Percentiles rank a stretch among this genome's conserved stretches.
phyloP scores from a whole-genome alignment of 2,113 vertebrate species.

The Echinops telfairi region DNA sequence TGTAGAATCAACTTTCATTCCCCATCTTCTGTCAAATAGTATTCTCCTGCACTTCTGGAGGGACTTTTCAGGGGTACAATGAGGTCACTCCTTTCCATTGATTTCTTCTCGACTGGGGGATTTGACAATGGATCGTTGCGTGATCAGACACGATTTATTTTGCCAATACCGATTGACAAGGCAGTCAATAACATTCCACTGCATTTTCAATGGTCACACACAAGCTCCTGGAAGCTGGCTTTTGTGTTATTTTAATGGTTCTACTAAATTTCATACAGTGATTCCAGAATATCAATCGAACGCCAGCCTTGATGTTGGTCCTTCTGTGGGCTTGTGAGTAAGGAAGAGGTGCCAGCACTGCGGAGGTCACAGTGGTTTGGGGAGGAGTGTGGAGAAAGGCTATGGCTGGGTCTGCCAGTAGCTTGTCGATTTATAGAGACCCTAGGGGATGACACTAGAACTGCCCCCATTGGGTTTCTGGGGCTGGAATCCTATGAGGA shows the following conservation, averaged over 20 bases:
- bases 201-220: constrained; percentile 33
- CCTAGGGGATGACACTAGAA: background rate
- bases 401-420: background rate
- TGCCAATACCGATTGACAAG: constrained; percentile 38
- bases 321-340: background rate
- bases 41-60: constrained; percentile 59
- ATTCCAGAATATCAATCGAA: constrained; percentile 49
- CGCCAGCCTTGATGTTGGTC: constrained; percentile 43
- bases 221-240: background rate
- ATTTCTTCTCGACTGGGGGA: constrained; percentile 56
- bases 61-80: constrained; percentile 7
- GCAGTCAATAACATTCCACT: constrained; percentile 33
- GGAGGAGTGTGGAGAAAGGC: background rate
- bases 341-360: background rate
- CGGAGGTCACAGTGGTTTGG: background rate
- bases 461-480: background rate
- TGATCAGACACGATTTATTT: constrained; percentile 22
- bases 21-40: background rate
- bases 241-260: constrained; percentile 24
- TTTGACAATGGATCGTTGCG: constrained; percentile 12
- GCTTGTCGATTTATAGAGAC: background rate
- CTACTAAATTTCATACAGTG: constrained; percentile 66
- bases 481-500: background rate
- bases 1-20: constrained; percentile 77
- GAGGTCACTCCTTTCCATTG: constrained; percentile 1